Base-by-base conservation (phyloP, 2,113 vertebrate species). In the Anguilla rostrata region DNA sequence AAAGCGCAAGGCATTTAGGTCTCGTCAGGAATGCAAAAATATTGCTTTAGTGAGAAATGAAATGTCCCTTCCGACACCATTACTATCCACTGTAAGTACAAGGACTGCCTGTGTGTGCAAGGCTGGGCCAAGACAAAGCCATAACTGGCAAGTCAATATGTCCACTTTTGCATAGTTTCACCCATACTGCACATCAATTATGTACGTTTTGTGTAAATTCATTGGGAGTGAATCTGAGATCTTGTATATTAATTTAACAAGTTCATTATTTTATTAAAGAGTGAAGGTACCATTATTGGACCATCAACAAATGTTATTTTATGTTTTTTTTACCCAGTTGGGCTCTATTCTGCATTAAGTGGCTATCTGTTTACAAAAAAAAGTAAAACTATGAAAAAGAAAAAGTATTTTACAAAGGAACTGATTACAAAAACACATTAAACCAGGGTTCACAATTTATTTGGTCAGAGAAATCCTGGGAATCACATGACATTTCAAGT, bases 401-500 rank as follows among this genome's bases (percentile, higher is more conserved):
- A 8, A 75, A 12, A 29, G 11, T n/a, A 11, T 75, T 34, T 75
- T 29, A 29, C 22, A 75, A 75, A 75, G 7, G 5, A 66, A 66
- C 26, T 75, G 5, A 75, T 34, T 29, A 75, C n/a, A 75, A 75
- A 12, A 34, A 34, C 26, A 75, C 71, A 75, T n/a, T 12, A n/a
- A 75, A n/a, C 26, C 71, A 75, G 26, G 71, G 26, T 75, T 75
- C 71, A 75, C n/a, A 34, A 20, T 75, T 75, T 75, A 75, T 75
- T 75, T 26, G 26, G 71, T 75, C 71, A 34, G 71, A 75, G 34
- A 75, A 75, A n/a, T 75, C 71, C 71, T 34, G 11, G 71, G 71
- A 75, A 12, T 75, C 71, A 75, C 71, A 34, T 75, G 71, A 34
- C 71, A 75, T 75, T 81, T 81, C 39, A 41, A 81, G 49, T 46